phyloP scores from a whole-genome alignment of 2,888 invertebrate genomes.

The Neoaliturus tenellus region DNA sequence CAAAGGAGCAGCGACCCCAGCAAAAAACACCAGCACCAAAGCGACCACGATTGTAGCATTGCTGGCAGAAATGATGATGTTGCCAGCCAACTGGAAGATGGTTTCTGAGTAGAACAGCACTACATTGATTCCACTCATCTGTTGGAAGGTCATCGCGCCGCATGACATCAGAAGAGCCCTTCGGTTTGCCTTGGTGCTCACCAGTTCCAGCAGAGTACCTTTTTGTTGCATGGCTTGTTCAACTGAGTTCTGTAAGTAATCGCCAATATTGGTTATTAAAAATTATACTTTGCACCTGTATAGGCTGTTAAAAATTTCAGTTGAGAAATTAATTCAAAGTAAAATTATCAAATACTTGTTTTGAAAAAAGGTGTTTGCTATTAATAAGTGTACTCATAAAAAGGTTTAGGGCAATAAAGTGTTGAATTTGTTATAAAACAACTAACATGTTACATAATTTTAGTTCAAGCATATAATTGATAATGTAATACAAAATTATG shows the following conservation, averaged over 20 bases:
- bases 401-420: too few species aligned
- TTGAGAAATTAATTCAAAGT: too few species aligned
- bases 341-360: too few species aligned
- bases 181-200: constrained; percentile 75
- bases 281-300: too few species aligned
- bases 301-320: too few species aligned
- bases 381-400: too few species aligned
- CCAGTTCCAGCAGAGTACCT: constrained; percentile 53
- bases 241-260: constrained; percentile 58
- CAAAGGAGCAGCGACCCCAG: constrained; percentile 68
- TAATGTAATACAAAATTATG: too few species aligned
- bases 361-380: too few species aligned
- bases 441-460: too few species aligned
- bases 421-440: too few species aligned
- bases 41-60: constrained; percentile 86
- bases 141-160: constrained; percentile 85
- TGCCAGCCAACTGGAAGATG: constrained; percentile 82
- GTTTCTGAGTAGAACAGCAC: constrained; percentile 83
- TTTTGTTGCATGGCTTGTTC: constrained; percentile 58
- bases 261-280: too few species aligned
- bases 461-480: too few species aligned
- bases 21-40: constrained; percentile 81
- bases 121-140: constrained; percentile 88
- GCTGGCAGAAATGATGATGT: constrained; percentile 76
- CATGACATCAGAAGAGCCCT: constrained; percentile 70